Base-by-base conservation (phyloP, 1,140 invertebrate species). In the Habropoda laboriosa region DNA sequence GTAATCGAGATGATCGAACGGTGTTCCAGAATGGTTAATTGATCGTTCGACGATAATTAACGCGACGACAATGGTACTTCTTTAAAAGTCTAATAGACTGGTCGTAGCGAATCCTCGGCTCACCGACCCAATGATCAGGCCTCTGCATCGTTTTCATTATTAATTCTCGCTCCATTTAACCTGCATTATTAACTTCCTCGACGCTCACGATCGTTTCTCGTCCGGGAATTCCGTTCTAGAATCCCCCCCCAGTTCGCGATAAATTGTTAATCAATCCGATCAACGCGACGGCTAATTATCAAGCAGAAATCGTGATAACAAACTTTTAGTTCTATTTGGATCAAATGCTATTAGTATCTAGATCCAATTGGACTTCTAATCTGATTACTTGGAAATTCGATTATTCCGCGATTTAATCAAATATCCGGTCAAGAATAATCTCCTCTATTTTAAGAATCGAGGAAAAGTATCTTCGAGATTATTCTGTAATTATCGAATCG, bases 261-360 rank as follows among this genome's bases (percentile, higher is more conserved):
- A 68, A 60, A 77, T 70, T 70, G 67, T 58, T 68, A n/a, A 68
- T 58, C 63, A 67, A 47, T 68, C 73, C 49, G 51, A 75, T 75
- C 61, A n/a, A n/a, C 38, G 61, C 24, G 13, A n/a, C 18, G 47
- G 18, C n/a, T 67, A 58, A 77, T 77, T 58, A 45, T 3, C 49
- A 55, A 16, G n/a, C 4, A 45, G 40, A 3, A 53, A 75, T 66
- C 24, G 3, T 8, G 18, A 18, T 27, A 38, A 32, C 13, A 55
- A 10, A 18, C 16, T 40, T 40, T 51, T 21, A 42, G 55, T 27
- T 27, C 58, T n/a, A 35, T 38, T 16, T 30, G 21, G n/a, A n/a
- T n/a, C n/a, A n/a, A n/a, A n/a, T 45, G 12, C 42, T 8, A 10
- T 5, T 4, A 6, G 2, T 18, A 18, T 38, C 35, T 10, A 4